Base-by-base conservation (phyloP, 2,888 invertebrate species). In the Thereva unica region DNA sequence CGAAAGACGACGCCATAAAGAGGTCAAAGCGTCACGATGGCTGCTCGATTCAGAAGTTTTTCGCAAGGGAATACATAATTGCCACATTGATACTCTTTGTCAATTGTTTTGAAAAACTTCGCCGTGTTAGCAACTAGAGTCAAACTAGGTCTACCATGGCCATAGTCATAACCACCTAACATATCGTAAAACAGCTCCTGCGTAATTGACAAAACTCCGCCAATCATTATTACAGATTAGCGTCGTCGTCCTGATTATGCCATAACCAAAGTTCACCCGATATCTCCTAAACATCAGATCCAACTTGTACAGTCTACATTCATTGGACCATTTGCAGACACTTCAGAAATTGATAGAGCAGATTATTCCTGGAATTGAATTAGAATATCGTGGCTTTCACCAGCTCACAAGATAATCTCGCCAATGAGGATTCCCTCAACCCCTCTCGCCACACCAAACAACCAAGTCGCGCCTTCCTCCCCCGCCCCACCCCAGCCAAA, bases 41-140 rank as follows among this genome's bases (percentile, higher is more conserved):
- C 56, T 56, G 56, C 9, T 44, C 56, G 44, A 42, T 42, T 37
- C 41, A 34, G 23, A 34, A 9, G 42, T 23, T 4, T 44, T 42
- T 42, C 56, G 56, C 42, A 56, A 56, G 42, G 42, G 44, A 42
- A 45, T 42, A 40, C 44, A 56, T 56, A 23, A 56, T 56, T 56
- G 44, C 56, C 35, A 56, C 56, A 56, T 56, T 56, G 56, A 56
- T 56, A 56, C 44, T 56, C 44, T 34, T 5, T 6, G 44, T 10
- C 44, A 35, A 56, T 44, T 34, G 42, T 56, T 56, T 35, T 44
- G 38, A 53, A 10, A 42, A 56, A 56, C 56, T 56, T 56, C 9
- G 56, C 9, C n/a, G 10, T 47, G n/a, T 1, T 47, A 23, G 1
- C 23, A 23, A 23, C 23, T 23, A 23, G 23, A 23, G 2, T 23